Base-by-base conservation (phyloP, 2,797 vertebrate species). In the Bryconaethiops microstoma region DNA sequence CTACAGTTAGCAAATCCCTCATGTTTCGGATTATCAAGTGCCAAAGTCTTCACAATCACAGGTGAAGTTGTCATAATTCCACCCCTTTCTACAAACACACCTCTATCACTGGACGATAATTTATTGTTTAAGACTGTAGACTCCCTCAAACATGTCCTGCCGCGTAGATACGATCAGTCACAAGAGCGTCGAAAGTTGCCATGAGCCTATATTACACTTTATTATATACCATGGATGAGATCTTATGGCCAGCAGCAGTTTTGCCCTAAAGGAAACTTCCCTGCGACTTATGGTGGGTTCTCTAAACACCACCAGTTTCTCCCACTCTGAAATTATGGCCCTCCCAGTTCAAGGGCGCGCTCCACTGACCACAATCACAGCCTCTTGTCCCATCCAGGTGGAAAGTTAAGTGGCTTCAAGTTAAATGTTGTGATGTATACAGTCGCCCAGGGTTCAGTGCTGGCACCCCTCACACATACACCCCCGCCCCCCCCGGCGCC, bases 331-430 rank as follows among this genome's bases (percentile, higher is more conserved):
- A 76, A 76, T 76, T 71, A 81, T 76, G 57, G 35, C 48, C 42
- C 57, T 76, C 57, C 50, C 65, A 63, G 64, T 54, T 77, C 57
- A 73, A 57, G 45, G 42, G 9, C 29, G 39, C 39, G 48, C 54
- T 54, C 69, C 42, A 1, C 75, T 60, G 60, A 78, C 81, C 81
- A 68, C 81, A 78, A 78, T 74, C 75, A 67, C 75, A 74, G 70
- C 23, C 72, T 74, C 72, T 52, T 77, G 67, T n/a, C 59, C 35
- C 39, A 9, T 42, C 42, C 29, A 23, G 42, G 62, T 55, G 68
- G 69, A 67, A 59, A 48, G 80, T 6, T 42, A 40, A 25, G 50
- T 7, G 16, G 29, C 48, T 23, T 29, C 23, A 16, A 19, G 16
- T 17, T 73, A 40, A 40, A 65, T 10, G 63, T 7, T 55, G n/a